Evolutionary conservation across 2,797 vertebrate species (phyloP).

Genomic region (Danio aesculapii): DNA sequence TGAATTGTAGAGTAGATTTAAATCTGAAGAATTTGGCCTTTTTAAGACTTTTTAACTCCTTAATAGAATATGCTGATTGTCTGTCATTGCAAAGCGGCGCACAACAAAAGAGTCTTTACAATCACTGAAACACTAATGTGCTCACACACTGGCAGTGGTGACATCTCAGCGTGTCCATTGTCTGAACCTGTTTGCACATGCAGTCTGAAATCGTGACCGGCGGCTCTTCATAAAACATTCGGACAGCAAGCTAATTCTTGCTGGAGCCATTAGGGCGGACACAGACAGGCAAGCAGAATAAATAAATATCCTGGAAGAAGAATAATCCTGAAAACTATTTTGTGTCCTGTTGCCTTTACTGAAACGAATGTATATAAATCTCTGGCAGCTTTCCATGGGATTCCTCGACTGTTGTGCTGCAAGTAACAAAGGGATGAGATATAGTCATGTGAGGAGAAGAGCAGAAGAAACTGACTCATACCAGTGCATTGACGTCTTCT

Average conservation of each 20-base stretch:
- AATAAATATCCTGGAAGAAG: constrained; percentile 52
- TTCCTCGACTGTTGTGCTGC: constrained; percentile 15
- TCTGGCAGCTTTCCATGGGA: constrained; percentile 17
- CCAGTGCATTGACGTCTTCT: constrained; percentile 95
- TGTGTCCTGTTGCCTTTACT: constrained; percentile 35
- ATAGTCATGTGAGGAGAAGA: constrained; percentile 23
- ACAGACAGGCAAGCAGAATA: constrained; percentile 42
- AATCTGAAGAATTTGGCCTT: not conserved
- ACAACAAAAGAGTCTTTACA: constrained; percentile 21
- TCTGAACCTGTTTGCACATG: constrained; percentile 23
- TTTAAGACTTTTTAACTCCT: constrained; percentile 37
- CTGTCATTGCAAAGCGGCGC: not conserved
- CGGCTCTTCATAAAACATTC: not conserved
- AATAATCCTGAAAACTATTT: constrained; percentile 18
- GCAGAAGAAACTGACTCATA: constrained; percentile 67
- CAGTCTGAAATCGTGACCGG: constrained; percentile 24
- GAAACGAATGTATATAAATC: constrained; percentile 53
- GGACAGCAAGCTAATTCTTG: constrained; percentile 43
- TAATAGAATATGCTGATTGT: not conserved
- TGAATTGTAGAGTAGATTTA: not conserved
- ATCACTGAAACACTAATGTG: not conserved
- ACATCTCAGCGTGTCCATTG: constrained; percentile 53
- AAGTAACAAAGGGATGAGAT: constrained; percentile 42
- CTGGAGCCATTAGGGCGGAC: constrained; percentile 31
- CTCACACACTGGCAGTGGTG: not conserved